Evolutionary conservation across 2,113 vertebrate species (phyloP).

Genomic region (Variabilichromis moorii): DNA sequence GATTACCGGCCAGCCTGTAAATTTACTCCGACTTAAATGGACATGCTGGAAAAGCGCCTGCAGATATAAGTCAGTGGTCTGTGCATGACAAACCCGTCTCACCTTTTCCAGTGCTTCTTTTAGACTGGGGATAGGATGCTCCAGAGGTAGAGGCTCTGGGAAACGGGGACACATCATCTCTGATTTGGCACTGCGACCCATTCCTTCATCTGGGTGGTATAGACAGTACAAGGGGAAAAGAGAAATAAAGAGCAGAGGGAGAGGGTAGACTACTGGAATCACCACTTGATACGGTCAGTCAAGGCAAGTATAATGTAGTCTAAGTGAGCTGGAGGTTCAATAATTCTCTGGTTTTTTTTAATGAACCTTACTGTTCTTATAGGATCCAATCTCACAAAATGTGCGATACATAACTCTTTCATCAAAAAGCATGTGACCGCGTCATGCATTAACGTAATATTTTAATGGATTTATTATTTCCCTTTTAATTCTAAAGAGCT

Average conservation of each 20-base stretch:
- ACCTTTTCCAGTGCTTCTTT: conserved; percentile 92
- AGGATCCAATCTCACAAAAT: background rate
- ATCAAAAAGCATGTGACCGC: background rate
- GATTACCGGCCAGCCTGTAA: conserved; percentile 34
- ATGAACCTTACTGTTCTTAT: background rate
- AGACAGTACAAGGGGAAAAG: background rate
- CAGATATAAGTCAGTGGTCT: background rate
- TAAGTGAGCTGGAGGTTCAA: background rate
- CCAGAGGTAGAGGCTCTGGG: conserved; percentile 79
- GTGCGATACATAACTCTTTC: background rate
- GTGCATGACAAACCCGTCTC: background rate
- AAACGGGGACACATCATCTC: conserved; percentile 83
- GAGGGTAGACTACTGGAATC: background rate
- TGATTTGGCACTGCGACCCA: conserved; percentile 25
- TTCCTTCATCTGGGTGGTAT: conserved; percentile 39
- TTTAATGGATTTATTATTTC: background rate
- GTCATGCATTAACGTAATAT: background rate
- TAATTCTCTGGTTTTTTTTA: background rate
- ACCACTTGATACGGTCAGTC: background rate
- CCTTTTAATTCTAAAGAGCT: background rate
- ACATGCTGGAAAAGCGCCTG: background rate
- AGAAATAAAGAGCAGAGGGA: background rate
- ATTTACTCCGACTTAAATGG: conserved; percentile 1
- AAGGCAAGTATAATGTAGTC: background rate
- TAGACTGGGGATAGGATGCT: conserved; percentile 84